These are phyloP conservation scores for Nomada fucata DNA, from an alignment of 2,888 invertebrate genomes.

Conservation along the genomic window DNA sequence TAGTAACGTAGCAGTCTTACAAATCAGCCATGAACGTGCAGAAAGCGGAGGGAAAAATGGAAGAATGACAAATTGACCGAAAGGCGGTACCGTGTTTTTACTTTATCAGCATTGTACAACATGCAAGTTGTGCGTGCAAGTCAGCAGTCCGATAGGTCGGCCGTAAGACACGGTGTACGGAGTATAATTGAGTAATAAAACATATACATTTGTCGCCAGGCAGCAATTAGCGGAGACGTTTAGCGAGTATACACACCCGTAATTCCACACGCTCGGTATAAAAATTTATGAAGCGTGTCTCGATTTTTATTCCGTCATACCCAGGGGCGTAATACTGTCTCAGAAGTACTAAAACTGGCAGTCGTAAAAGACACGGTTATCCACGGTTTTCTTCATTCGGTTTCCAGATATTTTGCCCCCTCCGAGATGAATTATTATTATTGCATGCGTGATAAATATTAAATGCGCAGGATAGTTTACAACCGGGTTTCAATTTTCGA, in stretches of 20 bases:
- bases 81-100: conserved; percentile 61
- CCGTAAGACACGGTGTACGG: conserved; percentile 49
- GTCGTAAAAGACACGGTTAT: background rate
- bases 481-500: background rate
- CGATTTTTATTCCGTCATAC: conserved; percentile 14
- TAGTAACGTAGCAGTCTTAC: conserved; percentile 18
- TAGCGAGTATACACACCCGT: conserved; percentile 50
- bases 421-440: no score
- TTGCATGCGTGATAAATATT: no score
- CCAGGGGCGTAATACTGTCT: conserved; percentile 2
- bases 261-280: conserved; percentile 25
- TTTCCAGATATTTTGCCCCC: background rate
- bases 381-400: background rate
- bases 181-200: conserved; percentile 75
- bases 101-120: conserved; percentile 72
- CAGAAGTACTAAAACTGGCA: background rate
- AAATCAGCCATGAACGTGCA: background rate
- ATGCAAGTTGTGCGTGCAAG: conserved; percentile 72
- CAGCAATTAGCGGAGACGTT: conserved; percentile 37
- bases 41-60: conserved; percentile 27
- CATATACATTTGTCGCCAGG: conserved; percentile 58
- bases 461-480: background rate
- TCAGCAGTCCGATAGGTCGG: conserved; percentile 32
- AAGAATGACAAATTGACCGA: conserved; percentile 75
- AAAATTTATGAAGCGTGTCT: conserved; percentile 19